Evolutionary conservation across 2,113 vertebrate genomes (phyloP), one percentile per base, ranked within the genome.

Genomic region (Oncorhynchus kisutch): DNA sequence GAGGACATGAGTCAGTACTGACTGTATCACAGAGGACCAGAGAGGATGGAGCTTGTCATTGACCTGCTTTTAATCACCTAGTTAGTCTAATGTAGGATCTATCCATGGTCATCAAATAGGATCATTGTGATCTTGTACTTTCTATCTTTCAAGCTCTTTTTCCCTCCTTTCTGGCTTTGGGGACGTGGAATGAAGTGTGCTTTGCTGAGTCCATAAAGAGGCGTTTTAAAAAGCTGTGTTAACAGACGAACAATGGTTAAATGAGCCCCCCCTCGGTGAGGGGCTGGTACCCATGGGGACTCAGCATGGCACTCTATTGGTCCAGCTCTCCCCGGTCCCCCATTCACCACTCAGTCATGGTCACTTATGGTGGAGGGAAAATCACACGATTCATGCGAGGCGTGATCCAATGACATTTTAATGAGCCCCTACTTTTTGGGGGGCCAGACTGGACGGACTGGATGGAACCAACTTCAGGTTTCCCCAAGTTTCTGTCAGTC

Each of bases 201-300:
- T 87, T 84, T 83, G 84, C 83, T 72, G 82, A 91, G 84, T 91
- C 88, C 87, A 91, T 91, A 87, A 91, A 91, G 86, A 87, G 87
- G 82, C 65, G 71, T 87, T 88, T 45, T 87, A 85, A 88, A 86
- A 87, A 86, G 85, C 86, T 86, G 86, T 86, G 88, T 88, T 91
- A 91, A 91, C 88, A 87, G 82, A 85, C 76, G 82, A 89, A 90
- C 89, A 90, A 91, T 89, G 88, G 87, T 81, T 88, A 90, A 91
- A 87, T 85, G 82, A 78, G 74, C 78, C 84, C 85, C 85, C 88
- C 87, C 82, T 80, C 82, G 4, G 29, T 27, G 29, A 16, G 65
- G 65, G 70, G 86, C 84, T 80, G 88, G 90, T 89, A 90, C 89
- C 89, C 88, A 85, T 81, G 85, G 87, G 86, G 88, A 90, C 85